A percentile compares a stretch with the other conserved stretches of the same genome.
Evolutionary conservation across 1,140 invertebrate genomes (phyloP).

Genomic region (Camponotus vicinus): DNA sequence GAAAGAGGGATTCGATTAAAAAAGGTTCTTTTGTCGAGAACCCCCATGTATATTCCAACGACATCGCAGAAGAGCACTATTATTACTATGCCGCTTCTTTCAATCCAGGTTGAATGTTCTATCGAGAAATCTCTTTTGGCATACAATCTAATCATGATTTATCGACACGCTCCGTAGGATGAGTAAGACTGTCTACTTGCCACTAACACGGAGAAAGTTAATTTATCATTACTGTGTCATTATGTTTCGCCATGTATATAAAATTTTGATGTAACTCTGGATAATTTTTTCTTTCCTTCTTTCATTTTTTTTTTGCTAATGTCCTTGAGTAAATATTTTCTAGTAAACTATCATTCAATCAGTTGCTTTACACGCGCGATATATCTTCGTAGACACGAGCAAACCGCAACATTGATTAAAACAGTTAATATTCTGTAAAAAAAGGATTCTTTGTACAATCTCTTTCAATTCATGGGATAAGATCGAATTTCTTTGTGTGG

Average conservation of each 20-base stretch:
- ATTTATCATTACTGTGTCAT: slow-evolving; percentile 58
- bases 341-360: background rate
- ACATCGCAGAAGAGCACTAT: slow-evolving; percentile 31
- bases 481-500: slow-evolving; percentile 58
- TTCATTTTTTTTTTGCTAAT: slow-evolving; percentile 4
- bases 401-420: slow-evolving; percentile 32
- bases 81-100: slow-evolving; percentile 42
- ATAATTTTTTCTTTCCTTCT: background rate
- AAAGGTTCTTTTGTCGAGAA: slow-evolving; percentile 9
- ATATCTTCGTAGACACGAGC: background rate
- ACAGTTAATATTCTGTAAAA: slow-evolving; percentile 43
- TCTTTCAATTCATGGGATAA: slow-evolving; percentile 33
- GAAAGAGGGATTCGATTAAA: background rate
- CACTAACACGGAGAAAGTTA: slow-evolving; percentile 54
- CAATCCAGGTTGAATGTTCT: slow-evolving; percentile 34
- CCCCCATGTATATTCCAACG: slow-evolving; percentile 10
- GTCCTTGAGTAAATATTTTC: background rate
- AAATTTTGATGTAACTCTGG: slow-evolving; percentile 2
- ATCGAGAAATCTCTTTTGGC: slow-evolving; percentile 53
- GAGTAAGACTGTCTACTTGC: slow-evolving; percentile 39
- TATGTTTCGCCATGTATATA: slow-evolving; percentile 41
- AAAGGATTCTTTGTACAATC: slow-evolving; percentile 36
- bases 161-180: slow-evolving; percentile 49
- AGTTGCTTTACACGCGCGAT: background rate
- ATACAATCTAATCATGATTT: slow-evolving; percentile 57